Evolutionary conservation across 2,797 vertebrate species (phyloP).

Genomic region (Peromyscus eremicus): DNA sequence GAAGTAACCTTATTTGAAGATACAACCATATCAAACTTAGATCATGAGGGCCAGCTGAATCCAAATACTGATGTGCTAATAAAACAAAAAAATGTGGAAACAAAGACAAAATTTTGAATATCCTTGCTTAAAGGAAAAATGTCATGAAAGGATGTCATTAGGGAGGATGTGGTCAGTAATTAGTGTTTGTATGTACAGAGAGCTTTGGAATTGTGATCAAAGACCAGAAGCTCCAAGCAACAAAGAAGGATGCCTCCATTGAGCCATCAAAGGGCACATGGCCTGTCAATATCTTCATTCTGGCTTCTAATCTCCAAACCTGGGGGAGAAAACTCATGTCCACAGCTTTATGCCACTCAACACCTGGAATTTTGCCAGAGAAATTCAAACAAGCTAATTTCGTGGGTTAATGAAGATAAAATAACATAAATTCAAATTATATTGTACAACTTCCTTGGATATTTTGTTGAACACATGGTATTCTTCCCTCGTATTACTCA

Average conservation of each 20-base stretch:
- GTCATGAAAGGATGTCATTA: not conserved
- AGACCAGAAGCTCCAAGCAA: not conserved
- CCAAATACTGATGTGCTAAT: not conserved
- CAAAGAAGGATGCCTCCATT: not conserved
- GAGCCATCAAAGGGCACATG: not conserved
- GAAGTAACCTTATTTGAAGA: not conserved
- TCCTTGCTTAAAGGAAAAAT: not conserved
- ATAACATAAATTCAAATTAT: not conserved
- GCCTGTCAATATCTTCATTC: not conserved
- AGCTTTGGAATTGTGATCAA: not conserved
- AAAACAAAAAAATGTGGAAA: not conserved
- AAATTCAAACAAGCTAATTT: not conserved
- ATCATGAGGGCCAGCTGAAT: not conserved
- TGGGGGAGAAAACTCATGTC: not conserved
- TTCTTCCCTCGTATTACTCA: not conserved
- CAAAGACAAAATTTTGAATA: not conserved
- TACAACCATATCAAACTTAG: constrained; percentile 18
- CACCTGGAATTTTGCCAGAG: not conserved
- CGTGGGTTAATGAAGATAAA: not conserved
- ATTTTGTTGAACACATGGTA: not conserved
- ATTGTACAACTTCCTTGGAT: not conserved
- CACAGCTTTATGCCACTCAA: not conserved
- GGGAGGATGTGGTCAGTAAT: not conserved
- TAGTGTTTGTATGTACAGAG: not conserved
- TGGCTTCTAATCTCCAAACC: not conserved